These are phyloP conservation scores for Tympanuchus pallidicinctus DNA, from an alignment of 2,113 vertebrate species.

Conservation along the genomic window DNA sequence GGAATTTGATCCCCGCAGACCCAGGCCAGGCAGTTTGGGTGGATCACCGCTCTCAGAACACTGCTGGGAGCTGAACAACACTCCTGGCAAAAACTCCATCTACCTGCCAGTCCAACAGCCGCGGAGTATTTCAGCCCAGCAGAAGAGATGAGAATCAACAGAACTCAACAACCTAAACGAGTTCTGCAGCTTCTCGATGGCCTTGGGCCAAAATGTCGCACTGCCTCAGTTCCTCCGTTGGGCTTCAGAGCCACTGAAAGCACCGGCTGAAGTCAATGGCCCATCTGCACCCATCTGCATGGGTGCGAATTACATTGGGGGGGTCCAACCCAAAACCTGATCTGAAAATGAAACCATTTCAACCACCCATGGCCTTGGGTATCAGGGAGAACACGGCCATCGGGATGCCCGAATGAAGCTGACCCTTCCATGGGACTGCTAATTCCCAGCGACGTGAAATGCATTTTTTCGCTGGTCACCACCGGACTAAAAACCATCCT, in stretches of 20 bases:
- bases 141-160: slow-evolving; percentile 36
- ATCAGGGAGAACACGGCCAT: background rate
- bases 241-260: background rate
- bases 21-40: background rate
- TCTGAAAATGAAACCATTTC: slow-evolving; percentile 6
- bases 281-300: background rate
- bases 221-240: background rate
- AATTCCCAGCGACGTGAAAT: background rate
- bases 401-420: background rate
- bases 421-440: background rate
- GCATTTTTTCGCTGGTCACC: background rate
- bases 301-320: background rate
- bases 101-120: background rate
- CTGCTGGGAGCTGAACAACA: background rate
- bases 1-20: background rate
- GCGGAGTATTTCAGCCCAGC: background rate
- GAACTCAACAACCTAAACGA: background rate
- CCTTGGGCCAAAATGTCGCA: slow-evolving; percentile 30
- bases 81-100: background rate
- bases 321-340: background rate
- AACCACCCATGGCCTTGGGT: background rate
- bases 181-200: slow-evolving; percentile 40
- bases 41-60: background rate
- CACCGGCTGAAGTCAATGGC: background rate
- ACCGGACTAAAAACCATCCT: background rate